Base-by-base conservation (phyloP, 2,113 vertebrate genomes). In the Percopsis transmontana region DNA sequence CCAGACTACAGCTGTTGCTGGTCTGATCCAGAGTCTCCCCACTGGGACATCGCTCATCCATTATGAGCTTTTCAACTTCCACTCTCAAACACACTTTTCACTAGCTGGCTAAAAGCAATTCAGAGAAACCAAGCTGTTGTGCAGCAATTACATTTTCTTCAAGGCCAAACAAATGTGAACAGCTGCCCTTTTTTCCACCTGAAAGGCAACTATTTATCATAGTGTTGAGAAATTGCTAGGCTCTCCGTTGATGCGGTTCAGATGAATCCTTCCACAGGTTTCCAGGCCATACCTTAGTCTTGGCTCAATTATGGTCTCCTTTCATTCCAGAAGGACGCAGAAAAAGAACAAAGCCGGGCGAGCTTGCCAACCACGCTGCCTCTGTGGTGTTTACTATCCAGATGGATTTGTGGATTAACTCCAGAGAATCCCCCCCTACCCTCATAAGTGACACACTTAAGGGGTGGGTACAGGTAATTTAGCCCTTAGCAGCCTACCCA, bases 401-500 rank as follows among this genome's bases (percentile, higher is more conserved):
- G 80, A 82, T 90, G 87, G 89, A 90, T 87, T 87, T 83, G 68
- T 15, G 85, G 90, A 90, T 91, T 91, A 89, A 87, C 77, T 71
- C 66, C 50, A 20, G 66, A 74, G 85, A 89, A 90, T 89, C 88
- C 70, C 83, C 84, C 84, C 80, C 86, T 80, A 83, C 82, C 77
- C 73, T 81, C 70, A 82, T 87, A 85, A 85, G 66, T 53, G 45
- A 59, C 62, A 20, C 51, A 75, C 72, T 78, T 41, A 3, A 67
- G 24, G 50, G 70, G n/a, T n/a, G 19, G 1, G 13, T 5, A 12
- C 42, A 2, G 33, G 40, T 58, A 52, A 24, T 48, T 44, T 16
- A 68, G 13, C 68, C 62, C 59, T 65, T 81, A 59, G 77, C 61
- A 65, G 45, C 20, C 44, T 50, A 7, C 44, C 70, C 18, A 53